Evolutionary conservation across 2,888 invertebrate genomes (phyloP).

Genomic region (Isotomurus palustris): DNA sequence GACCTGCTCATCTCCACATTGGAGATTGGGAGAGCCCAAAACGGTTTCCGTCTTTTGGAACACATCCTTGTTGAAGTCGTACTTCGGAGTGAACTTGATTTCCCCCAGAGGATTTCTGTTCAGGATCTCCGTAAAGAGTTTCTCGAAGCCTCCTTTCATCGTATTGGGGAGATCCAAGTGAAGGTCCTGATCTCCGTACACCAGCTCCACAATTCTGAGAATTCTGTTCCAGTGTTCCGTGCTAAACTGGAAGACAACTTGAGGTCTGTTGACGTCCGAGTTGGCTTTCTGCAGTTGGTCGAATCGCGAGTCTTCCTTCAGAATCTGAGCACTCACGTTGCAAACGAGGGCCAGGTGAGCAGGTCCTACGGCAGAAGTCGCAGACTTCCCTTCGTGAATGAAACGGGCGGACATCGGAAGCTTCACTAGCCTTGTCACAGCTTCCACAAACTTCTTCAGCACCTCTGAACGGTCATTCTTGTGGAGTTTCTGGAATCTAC

Average conservation of each 20-base stretch:
- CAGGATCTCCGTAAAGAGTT: no score
- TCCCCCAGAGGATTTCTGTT: no score
- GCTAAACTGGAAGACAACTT: not conserved
- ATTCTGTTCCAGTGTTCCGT: not conserved
- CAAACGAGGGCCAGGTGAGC: conserved; percentile 2
- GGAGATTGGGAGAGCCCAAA: not conserved
- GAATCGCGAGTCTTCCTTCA: conserved; percentile 4
- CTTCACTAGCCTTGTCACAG: not conserved
- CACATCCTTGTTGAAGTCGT: conserved; percentile 6
- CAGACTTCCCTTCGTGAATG: not conserved
- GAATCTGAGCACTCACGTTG: not conserved
- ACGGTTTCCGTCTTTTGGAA: not conserved
- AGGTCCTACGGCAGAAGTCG: not conserved
- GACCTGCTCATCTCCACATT: not conserved
- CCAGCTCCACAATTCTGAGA: not conserved
- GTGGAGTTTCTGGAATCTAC: not conserved
- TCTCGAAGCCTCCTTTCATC: not conserved
- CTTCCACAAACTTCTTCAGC: not conserved
- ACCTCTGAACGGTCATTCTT: not conserved
- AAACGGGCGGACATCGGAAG: not conserved
- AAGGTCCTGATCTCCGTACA: not conserved
- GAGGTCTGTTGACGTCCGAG: not conserved
- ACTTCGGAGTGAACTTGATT: not conserved
- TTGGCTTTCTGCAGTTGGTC: not conserved
- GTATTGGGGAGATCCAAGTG: not conserved